Evolutionary conservation across 2,888 invertebrate genomes (phyloP).

Genomic region (Eupeodes latifasciatus): DNA sequence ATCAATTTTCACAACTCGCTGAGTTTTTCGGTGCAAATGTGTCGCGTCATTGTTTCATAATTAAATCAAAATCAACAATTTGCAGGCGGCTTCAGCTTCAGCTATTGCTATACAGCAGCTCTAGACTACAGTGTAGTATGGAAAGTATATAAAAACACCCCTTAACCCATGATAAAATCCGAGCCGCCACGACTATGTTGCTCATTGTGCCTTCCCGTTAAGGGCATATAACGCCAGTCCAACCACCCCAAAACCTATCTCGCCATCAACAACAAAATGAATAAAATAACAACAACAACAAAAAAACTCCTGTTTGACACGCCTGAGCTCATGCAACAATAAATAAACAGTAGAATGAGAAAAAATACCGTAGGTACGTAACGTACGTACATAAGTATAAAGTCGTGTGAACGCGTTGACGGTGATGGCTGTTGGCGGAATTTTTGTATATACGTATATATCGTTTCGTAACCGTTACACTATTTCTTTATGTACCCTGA

Average conservation of each 20-base stretch:
- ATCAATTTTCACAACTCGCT: slow-evolving; percentile 41
- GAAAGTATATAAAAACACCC: background rate
- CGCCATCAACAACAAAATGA: background rate
- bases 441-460: slow-evolving; percentile 23
- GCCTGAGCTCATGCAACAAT: slow-evolving; percentile 62
- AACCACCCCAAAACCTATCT: background rate
- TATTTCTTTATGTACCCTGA: slow-evolving; percentile 58
- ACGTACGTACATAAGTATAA: slow-evolving; percentile 11
- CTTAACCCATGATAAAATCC: background rate
- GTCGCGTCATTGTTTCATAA: slow-evolving; percentile 71
- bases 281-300: slow-evolving; percentile 12
- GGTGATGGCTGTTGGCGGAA: slow-evolving; percentile 51
- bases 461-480: slow-evolving; percentile 28
- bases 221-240: background rate
- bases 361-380: background rate
- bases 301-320: slow-evolving; percentile 41
- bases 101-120: too few relatives aligned
- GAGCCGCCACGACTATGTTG: background rate
- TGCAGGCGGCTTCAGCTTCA: background rate
- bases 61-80: slow-evolving; percentile 69
- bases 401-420: slow-evolving; percentile 44
- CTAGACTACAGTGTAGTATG: too few relatives aligned
- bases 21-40: slow-evolving; percentile 50
- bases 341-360: slow-evolving; percentile 45
- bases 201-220: background rate